phyloP scores from a whole-genome alignment of 1,140 invertebrate genomes.

The Riptortus pedestris region DNA sequence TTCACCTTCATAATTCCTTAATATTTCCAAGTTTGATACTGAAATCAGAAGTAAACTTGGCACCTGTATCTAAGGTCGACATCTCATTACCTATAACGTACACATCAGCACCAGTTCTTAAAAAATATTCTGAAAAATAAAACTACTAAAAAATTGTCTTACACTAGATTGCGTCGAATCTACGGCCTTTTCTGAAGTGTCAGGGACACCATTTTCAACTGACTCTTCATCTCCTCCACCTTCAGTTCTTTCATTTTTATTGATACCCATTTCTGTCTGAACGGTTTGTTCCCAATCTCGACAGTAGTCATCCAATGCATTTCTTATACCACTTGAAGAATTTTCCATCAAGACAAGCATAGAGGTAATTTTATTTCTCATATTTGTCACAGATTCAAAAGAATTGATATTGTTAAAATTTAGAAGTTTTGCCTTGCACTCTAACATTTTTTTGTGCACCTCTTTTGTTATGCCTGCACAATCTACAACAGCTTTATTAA shows the following conservation, averaged over 20 bases:
- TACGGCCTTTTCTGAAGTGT: no score
- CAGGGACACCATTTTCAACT: background rate
- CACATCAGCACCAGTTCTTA: no score
- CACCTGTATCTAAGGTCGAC: no score
- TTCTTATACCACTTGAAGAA: background rate
- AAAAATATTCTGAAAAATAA: no score
- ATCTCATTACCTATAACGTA: no score
- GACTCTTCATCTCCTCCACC: background rate
- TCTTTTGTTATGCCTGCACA: background rate
- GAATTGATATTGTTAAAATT: conserved; percentile 2
- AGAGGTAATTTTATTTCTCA: background rate
- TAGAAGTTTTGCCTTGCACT: background rate
- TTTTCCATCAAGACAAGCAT: background rate
- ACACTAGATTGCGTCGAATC: no score
- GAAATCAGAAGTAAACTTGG: no score
- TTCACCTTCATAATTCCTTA: no score
- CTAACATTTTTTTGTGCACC: background rate
- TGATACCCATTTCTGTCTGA: background rate
- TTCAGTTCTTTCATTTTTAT: background rate
- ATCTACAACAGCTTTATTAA: background rate
- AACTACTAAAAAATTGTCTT: no score
- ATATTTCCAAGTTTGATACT: no score
- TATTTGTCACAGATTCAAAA: background rate
- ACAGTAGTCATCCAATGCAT: background rate
- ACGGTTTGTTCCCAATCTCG: background rate